phyloP scores from a whole-genome alignment of 2,113 vertebrate species.

The Actenoides lindsayi region DNA sequence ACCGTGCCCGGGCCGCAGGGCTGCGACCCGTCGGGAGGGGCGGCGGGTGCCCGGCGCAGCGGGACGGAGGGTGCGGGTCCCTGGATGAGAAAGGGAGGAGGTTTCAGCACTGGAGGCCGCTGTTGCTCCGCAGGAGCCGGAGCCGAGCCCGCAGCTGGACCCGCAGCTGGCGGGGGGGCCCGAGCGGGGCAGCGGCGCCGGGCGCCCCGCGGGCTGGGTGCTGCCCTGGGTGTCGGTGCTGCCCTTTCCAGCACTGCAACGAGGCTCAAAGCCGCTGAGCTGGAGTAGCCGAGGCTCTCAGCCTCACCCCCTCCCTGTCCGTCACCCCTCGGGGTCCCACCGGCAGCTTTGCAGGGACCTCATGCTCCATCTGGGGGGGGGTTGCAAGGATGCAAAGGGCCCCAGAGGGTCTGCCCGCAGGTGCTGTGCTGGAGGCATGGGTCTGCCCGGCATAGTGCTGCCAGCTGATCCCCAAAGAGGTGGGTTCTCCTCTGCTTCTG shows the following conservation, averaged over 20 bases:
- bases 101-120: constrained; percentile 62
- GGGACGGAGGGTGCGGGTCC: not conserved
- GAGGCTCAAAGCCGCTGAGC: not conserved
- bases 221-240: not conserved
- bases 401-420: not conserved
- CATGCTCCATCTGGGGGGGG: rapidly evolving
- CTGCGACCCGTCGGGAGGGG: not conserved
- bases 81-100: not conserved
- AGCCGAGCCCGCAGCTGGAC: not conserved
- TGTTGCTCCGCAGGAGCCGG: constrained; percentile 33
- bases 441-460: not conserved
- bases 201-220: not conserved
- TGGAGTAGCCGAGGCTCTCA: rapidly evolving
- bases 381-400: not conserved
- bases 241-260: not conserved
- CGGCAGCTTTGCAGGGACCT: not conserved
- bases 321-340: not conserved
- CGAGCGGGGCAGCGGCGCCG: not conserved
- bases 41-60: not conserved
- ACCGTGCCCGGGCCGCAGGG: not conserved
- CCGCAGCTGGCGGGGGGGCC: not conserved
- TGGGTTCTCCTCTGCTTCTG: not conserved
- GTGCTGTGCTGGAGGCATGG: not conserved
- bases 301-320: rapidly evolving
- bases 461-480: not conserved